Base-by-base conservation (phyloP, 2,888 invertebrate species). In the Taphrorychus bicolor region DNA sequence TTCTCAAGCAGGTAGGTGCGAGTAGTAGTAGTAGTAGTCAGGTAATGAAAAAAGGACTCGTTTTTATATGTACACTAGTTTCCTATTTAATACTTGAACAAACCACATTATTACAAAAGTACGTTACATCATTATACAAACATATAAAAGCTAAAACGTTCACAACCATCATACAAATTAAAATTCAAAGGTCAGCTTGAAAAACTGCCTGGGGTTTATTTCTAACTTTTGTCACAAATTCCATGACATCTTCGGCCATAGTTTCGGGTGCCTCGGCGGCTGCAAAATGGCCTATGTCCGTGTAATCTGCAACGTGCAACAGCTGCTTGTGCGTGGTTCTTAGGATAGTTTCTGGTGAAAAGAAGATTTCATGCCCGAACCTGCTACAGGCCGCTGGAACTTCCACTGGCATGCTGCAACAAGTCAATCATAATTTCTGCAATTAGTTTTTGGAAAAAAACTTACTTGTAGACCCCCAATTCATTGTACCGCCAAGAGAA, bases 321-420 rank as follows among this genome's bases (percentile, higher is more conserved):
- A 75, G 52, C 41, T 75, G 72, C 2, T 45, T 22, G 54, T 63
- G 72, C 24, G 52, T 64, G 1, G 61, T 60, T 24, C 56, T 63
- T 4, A 75, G 18, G 1, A 72, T 22, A 0, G 62, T 53, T 73
- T 91, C 88, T 0, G 91, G 86, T 11, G 82, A 78, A 69, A 86
- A 87, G 0, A 82, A 48, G 0, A 94, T 17, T 72, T 95, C 95
- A 72, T 91, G 74, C 3, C 89, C 90, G 76, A 93, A 93, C 14
- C 87, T 85, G 0, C 92, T 90, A 75, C 92, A 91, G 57, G 88
- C 93, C 0, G 87, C 86, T 2, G 93, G 93, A 0, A 92, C 91
- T n/a, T n/a, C n/a, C 7, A 9, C 7, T 7, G 32, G 32, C 7
- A 32, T 32, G 32, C 32, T 32, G 32, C 32, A 32, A 32, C n/a